Base-by-base conservation (phyloP, 92 coral and sea anemone species). In the Diadumene lineata region DNA sequence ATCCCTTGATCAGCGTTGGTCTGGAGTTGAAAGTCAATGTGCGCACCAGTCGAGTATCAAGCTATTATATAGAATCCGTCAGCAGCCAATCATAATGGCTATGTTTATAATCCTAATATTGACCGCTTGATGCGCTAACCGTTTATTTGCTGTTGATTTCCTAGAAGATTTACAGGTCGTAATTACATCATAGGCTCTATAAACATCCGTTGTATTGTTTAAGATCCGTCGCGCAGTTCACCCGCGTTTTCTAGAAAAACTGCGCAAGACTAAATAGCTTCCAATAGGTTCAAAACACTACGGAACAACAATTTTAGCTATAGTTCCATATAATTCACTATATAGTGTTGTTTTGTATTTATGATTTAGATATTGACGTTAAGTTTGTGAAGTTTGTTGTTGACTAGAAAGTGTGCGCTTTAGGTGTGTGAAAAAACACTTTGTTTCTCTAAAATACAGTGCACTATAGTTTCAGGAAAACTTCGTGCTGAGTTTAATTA, bases 151-250 rank as follows among this genome's bases (percentile, higher is more conserved):
- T 3, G 3, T 26, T n/a, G 9, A 60, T 60, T 60, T 60, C 65
- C 65, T 30, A 60, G 31, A 6, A 60, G 30, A 7, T 26, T 60
- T 23, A 60, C 65, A 27, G 29, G 7, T 22, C 30, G 26, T 23
- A 60, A 60, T 60, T 60, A 22, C 26, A 60, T 1, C 29, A 27
- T 18, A 26, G 17, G 17, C 65, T 26, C 65, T 10, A 60, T 18
- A 60, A 60, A 60, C 65, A 60, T 60, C 32, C 30, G 65, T 10
- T 11, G 7, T 22, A 23, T 60, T 60, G 65, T 60, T 27, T 60
- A 60, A 60, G 26, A 60, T 22, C 31, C 1, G 16, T 60, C 13
- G 3, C 1, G 26, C 30, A 26, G 3, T 13, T 53, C 3, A 3
- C 7, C 11, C 16, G 1, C 13, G 32, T 27, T 2, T 23, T 60